Conservation (phyloP, 1,140 invertebrate species). For the Zaprionus africanus region DNA sequence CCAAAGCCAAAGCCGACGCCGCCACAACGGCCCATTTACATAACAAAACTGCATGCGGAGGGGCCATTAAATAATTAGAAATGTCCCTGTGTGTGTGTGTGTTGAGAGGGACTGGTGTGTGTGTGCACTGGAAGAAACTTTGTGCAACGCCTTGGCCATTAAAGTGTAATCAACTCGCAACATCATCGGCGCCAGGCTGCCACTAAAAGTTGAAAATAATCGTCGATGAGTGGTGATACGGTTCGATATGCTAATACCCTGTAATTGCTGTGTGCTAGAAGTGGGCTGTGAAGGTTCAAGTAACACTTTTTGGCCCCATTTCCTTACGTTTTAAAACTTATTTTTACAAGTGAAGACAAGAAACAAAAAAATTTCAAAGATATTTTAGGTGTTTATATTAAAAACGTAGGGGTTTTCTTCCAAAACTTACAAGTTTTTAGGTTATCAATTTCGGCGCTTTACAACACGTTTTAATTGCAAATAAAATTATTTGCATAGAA, state of each 20-base stretch:
- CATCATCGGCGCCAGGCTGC: slow-evolving; percentile 67
- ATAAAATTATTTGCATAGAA: too few species aligned
- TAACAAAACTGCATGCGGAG: slow-evolving; percentile 80
- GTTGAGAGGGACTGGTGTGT: not conserved
- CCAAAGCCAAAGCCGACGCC: not conserved
- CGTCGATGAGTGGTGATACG: not conserved
- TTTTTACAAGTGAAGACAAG: too few species aligned
- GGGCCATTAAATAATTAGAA: slow-evolving; percentile 82
- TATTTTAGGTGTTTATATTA: too few species aligned
- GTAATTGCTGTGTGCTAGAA: not conserved
- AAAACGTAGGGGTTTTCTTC: too few species aligned
- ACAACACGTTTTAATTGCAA: too few species aligned
- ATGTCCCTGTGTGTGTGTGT: slow-evolving; percentile 53
- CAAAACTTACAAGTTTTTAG: too few species aligned
- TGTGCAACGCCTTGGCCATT: slow-evolving; percentile 72
- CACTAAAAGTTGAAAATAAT: slow-evolving; percentile 27
- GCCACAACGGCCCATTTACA: slow-evolving; percentile 66
- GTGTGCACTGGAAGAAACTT: slow-evolving; percentile 48
- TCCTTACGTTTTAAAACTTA: too few species aligned
- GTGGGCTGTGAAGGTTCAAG: not conserved
- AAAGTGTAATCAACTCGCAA: slow-evolving; percentile 77
- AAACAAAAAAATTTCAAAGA: too few species aligned
- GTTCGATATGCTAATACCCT: slow-evolving; percentile 24
- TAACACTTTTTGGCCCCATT: too few species aligned
- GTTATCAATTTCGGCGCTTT: too few species aligned